Conservation (phyloP, 1,140 invertebrate species). For the Leptinotarsa defecta region DNA sequence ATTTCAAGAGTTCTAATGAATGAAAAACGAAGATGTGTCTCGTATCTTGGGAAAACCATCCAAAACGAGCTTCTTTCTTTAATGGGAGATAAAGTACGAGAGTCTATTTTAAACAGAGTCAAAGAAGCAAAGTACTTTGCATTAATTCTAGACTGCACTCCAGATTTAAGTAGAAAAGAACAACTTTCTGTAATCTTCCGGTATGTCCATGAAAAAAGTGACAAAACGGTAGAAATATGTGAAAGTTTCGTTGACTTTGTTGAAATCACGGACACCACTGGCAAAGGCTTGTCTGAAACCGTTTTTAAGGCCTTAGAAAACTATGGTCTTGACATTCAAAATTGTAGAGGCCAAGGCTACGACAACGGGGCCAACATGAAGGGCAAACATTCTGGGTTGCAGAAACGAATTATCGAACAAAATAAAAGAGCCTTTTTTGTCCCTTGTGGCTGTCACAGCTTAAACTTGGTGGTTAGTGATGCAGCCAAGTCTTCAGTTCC, state of each 20-base stretch:
- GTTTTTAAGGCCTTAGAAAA: conserved; percentile 27
- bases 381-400: conserved; percentile 39
- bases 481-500: conserved; percentile 31
- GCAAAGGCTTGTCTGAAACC: conserved; percentile 24
- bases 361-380: conserved; percentile 53
- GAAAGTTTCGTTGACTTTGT: conserved; percentile 36
- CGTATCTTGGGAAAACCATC: conserved; percentile 35
- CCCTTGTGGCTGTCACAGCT: conserved; percentile 33
- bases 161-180: conserved; percentile 33
- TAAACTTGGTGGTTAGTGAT: conserved; percentile 42
- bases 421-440: conserved; percentile 40
- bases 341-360: conserved; percentile 49
- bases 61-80: conserved; percentile 42
- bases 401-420: conserved; percentile 35
- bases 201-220: conserved; percentile 28
- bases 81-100: conserved; percentile 24
- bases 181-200: conserved; percentile 31
- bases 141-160: conserved; percentile 36
- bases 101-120: background rate
- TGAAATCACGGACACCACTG: conserved; percentile 29
- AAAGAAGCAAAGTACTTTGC: conserved; percentile 33
- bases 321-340: conserved; percentile 34
- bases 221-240: conserved; percentile 21
- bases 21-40: conserved; percentile 19
- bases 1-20: conserved; percentile 17